Evolutionary conservation across 2,888 invertebrate species (phyloP).

Genomic region (Watsonalla cultraria): DNA sequence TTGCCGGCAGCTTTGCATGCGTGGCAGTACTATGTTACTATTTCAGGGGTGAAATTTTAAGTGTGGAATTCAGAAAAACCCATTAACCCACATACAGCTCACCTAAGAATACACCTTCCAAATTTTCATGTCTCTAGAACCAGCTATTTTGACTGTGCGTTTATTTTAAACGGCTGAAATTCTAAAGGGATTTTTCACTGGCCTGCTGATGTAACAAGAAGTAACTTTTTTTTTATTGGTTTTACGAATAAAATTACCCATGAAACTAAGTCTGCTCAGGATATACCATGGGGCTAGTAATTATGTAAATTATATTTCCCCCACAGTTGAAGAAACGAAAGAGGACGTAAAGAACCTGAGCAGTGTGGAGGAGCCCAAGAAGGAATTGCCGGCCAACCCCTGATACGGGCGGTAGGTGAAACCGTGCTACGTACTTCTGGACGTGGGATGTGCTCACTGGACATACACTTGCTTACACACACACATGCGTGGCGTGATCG

Average conservation of each 20-base stretch:
- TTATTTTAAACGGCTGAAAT: too few species aligned
- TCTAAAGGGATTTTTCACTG: too few species aligned
- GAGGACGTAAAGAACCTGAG: constrained; percentile 78
- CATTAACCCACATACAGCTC: too few species aligned
- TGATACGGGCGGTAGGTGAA: constrained; percentile 66
- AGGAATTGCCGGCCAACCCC: constrained; percentile 82
- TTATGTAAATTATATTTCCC: constrained; percentile 9
- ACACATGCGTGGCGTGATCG: neutral
- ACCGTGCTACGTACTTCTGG: constrained; percentile 3
- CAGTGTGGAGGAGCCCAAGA: constrained; percentile 82
- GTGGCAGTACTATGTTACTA: neutral
- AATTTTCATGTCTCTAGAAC: too few species aligned
- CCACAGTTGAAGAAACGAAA: constrained; percentile 80
- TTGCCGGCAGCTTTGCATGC: neutral
- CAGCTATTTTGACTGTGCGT: too few species aligned
- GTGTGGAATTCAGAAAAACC: too few species aligned
- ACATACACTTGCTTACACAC: neutral
- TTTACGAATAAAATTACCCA: too few species aligned
- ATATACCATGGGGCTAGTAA: too few species aligned
- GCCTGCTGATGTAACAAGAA: too few species aligned
- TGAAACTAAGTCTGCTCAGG: too few species aligned
- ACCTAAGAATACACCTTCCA: too few species aligned
- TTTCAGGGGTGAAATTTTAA: neutral
- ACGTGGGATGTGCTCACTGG: neutral
- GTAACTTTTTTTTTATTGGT: too few species aligned